These are phyloP conservation scores for Pheosia gnoma DNA, from an alignment of 2,888 invertebrate species.

Conservation along the genomic window DNA sequence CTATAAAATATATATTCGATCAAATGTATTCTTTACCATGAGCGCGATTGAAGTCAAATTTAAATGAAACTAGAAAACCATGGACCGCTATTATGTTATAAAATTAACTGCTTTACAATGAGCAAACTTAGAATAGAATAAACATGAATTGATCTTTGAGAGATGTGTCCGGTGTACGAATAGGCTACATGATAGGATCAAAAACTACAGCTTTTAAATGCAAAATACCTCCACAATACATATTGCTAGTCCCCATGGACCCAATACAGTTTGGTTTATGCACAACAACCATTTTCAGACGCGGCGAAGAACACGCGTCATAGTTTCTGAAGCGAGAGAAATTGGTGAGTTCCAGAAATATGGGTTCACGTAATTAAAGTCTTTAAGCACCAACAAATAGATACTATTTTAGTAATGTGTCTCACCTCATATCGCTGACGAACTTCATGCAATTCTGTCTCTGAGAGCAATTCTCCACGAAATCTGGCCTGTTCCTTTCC, in stretches of 20 bases:
- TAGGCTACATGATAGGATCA: background rate
- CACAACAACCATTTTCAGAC: conserved; percentile 71
- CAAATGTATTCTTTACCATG: conserved; percentile 11
- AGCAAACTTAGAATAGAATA: no score
- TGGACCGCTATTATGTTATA: no score
- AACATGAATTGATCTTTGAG: no score
- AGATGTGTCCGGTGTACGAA: no score
- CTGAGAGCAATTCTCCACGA: conserved; percentile 76
- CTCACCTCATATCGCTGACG: conserved; percentile 70
- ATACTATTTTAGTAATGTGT: background rate
- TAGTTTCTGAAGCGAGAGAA: conserved; percentile 71
- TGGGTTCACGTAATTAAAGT: background rate
- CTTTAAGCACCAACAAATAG: background rate
- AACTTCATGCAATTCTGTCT: conserved; percentile 69
- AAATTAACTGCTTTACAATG: no score
- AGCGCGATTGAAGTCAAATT: conserved; percentile 10
- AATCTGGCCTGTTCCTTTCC: conserved; percentile 87
- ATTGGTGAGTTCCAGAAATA: conserved; percentile 58
- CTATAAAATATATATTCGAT: conserved; percentile 48
- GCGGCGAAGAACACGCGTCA: conserved; percentile 44
- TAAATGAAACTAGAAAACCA: conserved; percentile 7
- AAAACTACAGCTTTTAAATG: conserved; percentile 5
- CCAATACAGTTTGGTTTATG: conserved; percentile 61
- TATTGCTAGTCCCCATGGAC: conserved; percentile 53
- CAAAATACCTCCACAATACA: conserved; percentile 62